Conservation (phyloP, 2,888 invertebrate species). For the Chrysotoxum bicinctum region DNA sequence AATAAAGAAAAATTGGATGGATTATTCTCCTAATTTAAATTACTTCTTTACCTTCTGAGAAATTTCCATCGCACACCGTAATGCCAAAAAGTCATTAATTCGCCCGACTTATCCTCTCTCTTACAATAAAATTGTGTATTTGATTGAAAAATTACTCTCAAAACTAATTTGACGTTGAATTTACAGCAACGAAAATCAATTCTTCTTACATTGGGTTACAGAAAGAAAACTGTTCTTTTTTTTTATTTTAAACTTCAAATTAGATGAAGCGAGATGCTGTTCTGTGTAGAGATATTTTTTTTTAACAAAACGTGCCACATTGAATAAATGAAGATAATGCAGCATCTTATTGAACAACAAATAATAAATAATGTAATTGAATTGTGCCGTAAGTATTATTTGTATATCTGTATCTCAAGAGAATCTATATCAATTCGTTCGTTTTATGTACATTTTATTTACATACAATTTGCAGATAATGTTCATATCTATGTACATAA, state of each 20-base stretch:
- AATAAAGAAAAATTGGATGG: not conserved
- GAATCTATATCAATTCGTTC: not conserved
- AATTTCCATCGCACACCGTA: not conserved
- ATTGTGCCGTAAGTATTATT: no score
- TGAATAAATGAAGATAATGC: not conserved
- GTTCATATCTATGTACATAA: no score
- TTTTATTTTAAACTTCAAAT: not conserved
- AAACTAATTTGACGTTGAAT: constrained; percentile 12
- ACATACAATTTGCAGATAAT: no score
- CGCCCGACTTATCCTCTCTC: not conserved
- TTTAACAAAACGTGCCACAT: not conserved
- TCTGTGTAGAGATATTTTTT: not conserved
- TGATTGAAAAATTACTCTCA: constrained; percentile 26
- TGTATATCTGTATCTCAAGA: not conserved
- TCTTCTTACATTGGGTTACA: not conserved
- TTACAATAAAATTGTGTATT: not conserved
- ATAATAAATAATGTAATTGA: no score
- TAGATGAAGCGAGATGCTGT: not conserved
- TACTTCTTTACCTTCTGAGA: not conserved
- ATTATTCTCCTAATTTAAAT: constrained; percentile 12
- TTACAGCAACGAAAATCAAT: not conserved
- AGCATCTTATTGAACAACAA: not conserved
- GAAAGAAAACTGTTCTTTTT: not conserved
- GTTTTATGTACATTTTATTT: no score
- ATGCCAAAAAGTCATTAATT: constrained; percentile 13